Evolutionary conservation across 2,797 vertebrate species (phyloP), one percentile per base, ranked within the genome.

Genomic region (Alauda arvensis): DNA sequence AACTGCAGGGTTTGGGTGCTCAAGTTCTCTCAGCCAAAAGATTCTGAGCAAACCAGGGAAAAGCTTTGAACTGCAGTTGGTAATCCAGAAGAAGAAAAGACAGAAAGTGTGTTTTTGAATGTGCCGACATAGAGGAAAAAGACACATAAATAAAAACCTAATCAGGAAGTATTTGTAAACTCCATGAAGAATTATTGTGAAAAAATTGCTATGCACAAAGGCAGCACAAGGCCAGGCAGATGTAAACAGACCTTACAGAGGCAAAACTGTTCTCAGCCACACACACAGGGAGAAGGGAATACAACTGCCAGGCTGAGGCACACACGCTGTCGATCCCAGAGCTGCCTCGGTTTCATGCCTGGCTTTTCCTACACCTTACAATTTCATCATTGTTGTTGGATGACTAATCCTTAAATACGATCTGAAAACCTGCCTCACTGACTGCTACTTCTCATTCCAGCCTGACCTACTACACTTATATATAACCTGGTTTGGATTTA

Each of bases 391-490:
- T 68, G 81, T 34, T 77, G 43, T 10, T 40, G 77, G 72, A 61
- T 92, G 90, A 92, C 79, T 93, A 85, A 94, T 85, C 77, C 74
- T 43, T 60, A 77, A 88, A 78, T 12, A 70, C 6, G 4, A 88
- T 33, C 51, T 85, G 81, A 80, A 83, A 90, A 84, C 61, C 76
- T 77, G 81, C 76, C 53, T 85, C 3, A 0, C 70, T 40, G 68
- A 61, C 83, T 52, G 76, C 80, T 19, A 42, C 79, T 89, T 39
- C 84, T 77, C 78, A 17, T 46, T 85, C 70, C 56, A 37, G 15
- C 51, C 62, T 68, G 77, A 93, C 84, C 90, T 69, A 60, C 82
- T 87, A 42, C 15, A 59, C 66, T 87, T 23, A 21, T 6, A 18
- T 3, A 19, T 39, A 17, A 52, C 34, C 82, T 62, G 59, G 18